Evolutionary conservation across 2,113 vertebrate genomes (phyloP), one percentile per base, ranked within the genome.

Genomic region (Zeus faber): DNA sequence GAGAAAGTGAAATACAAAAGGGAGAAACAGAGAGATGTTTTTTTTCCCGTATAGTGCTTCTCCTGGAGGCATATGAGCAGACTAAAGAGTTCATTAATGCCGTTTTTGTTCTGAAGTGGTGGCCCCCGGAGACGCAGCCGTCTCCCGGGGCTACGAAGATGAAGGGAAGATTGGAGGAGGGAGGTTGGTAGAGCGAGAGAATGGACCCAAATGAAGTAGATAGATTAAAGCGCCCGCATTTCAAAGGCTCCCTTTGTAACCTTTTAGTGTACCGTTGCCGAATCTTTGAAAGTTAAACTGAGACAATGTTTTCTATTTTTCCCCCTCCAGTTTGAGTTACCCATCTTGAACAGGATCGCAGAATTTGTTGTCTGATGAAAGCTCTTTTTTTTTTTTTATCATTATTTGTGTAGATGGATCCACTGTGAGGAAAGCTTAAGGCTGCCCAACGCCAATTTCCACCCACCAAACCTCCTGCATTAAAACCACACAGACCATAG

Each of bases 11-110:
- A 22, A 60, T 46, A 54, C 50, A 63, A 67, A 53, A 73, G 52
- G 74, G 62, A 68, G 59, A 51, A 54, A 70, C 62, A 65, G 52
- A 26, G 20, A 13, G 24, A 39, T n/a, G 56, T 25, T 62, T 68
- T 64, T 76, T 64, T 52, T 37, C 23, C 39, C 27, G n/a, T 61
- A 49, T 48, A 51, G 51, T 50, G 23, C 58, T 63, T 78, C 83
- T 51, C 74, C 70, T 77, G 62, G 70, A 81, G 79, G 76, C 73
- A 69, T 68, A 68, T 74, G 68, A 14, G 33, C 62, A 71, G 71
- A 72, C 67, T 81, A 84, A 85, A 80, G 74, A 79, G 77, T 81
- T 83, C 74, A 81, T 85, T 81, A 85, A 79, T 70, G 76, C 52
- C 29, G 56, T 74, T 80, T 83, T 76, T 80, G 72, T 80, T 74